phyloP scores from a whole-genome alignment of 2,888 invertebrate species.

The Macropis europaea region DNA sequence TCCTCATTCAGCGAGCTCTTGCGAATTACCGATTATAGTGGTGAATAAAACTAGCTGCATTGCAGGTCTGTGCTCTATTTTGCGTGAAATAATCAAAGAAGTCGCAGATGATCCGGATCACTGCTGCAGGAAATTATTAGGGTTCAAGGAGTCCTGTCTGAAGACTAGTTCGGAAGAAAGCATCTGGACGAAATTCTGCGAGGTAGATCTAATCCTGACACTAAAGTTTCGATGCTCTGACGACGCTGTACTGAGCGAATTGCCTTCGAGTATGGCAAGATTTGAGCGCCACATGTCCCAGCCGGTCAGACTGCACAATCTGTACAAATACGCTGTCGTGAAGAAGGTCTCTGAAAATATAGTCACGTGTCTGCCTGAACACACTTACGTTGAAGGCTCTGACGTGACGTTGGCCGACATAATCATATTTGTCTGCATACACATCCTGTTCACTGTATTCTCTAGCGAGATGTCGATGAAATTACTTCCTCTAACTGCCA shows the following conservation, averaged over 20 bases:
- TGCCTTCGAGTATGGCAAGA: conserved; percentile 87
- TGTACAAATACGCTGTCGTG: conserved; percentile 81
- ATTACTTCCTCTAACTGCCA: conserved; percentile 83
- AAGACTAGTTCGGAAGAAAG: conserved; percentile 92
- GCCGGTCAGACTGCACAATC: conserved; percentile 92
- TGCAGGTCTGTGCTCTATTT: conserved; percentile 89
- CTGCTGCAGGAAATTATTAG: conserved; percentile 83
- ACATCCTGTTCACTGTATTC: conserved; percentile 82
- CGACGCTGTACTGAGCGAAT: conserved; percentile 66
- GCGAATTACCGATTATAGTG: conserved; percentile 85
- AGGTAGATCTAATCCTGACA: conserved; percentile 87
- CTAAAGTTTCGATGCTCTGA: conserved; percentile 80
- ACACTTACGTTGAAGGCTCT: conserved; percentile 91
- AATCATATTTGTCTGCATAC: conserved; percentile 87
- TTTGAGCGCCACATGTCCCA: conserved; percentile 93
- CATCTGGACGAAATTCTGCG: conserved; percentile 96
- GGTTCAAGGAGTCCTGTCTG: conserved; percentile 90
- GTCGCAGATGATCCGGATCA: conserved; percentile 71
- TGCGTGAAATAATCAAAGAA: conserved; percentile 83
- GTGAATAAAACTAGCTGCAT: conserved; percentile 83
- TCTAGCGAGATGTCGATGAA: conserved; percentile 61
- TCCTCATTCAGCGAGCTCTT: conserved; percentile 79
- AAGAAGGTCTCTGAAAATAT: conserved; percentile 80
- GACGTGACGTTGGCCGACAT: conserved; percentile 91
- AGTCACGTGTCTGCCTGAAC: conserved; percentile 80